Percentiles rank a stretch among this genome's conserved stretches.
phyloP scores from a whole-genome alignment of 2,797 vertebrate genomes.

The Rhabdophis nuchalis region DNA sequence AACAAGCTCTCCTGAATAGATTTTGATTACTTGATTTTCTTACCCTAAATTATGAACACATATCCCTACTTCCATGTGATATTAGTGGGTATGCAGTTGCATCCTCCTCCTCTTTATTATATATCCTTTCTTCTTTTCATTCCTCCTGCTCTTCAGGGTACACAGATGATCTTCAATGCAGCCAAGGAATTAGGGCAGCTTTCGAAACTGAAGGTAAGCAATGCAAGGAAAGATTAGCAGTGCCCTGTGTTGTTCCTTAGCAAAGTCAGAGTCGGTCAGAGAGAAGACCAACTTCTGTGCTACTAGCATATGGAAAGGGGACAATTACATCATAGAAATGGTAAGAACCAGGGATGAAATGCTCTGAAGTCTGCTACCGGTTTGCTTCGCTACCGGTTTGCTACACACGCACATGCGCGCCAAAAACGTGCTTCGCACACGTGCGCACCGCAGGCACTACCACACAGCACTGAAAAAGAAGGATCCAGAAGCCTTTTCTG shows the following conservation, averaged over 20 bases:
- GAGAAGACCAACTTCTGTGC: not conserved
- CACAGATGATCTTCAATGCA: constrained; percentile 97
- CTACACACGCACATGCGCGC: too few species aligned
- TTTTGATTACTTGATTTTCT: not conserved
- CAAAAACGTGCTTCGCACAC: too few species aligned
- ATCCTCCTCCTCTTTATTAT: not conserved
- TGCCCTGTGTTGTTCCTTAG: not conserved
- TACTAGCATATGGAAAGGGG: not conserved
- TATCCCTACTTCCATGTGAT: not conserved
- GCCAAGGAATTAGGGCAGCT: constrained; percentile 97
- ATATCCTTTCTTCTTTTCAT: not conserved
- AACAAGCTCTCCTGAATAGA: not conserved
- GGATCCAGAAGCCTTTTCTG: too few species aligned
- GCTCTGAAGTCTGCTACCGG: too few species aligned
- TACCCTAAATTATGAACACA: not conserved
- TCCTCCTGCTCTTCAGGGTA: constrained; percentile 77
- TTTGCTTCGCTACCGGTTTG: too few species aligned
- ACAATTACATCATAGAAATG: not conserved
- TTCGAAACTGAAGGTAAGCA: constrained; percentile 91
- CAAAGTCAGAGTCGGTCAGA: not conserved
- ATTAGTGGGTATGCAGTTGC: not conserved
- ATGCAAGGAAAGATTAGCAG: not conserved
- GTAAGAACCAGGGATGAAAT: too few species aligned
- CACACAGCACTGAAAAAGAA: too few species aligned
- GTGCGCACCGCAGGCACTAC: too few species aligned